These are phyloP conservation scores for Vanessa atalanta DNA, from an alignment of 1,140 invertebrate genomes.

Conservation along the genomic window DNA sequence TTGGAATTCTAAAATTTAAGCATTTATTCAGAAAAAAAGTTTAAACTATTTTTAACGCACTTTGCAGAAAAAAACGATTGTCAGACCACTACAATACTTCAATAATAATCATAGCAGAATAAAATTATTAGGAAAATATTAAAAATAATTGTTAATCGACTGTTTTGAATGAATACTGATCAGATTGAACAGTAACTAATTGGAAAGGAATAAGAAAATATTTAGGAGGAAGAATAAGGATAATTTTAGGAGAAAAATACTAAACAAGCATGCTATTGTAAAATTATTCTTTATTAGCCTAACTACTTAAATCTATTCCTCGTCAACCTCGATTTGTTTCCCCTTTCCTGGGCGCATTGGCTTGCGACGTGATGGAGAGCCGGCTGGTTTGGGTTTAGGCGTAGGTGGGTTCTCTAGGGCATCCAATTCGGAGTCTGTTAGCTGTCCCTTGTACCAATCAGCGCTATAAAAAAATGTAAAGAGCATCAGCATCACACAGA, in stretches of 20 bases:
- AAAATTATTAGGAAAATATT: too few species aligned
- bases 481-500: neutral
- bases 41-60: too few species aligned
- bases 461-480: conserved; percentile 79
- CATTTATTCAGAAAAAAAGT: too few species aligned
- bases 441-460: conserved; percentile 92
- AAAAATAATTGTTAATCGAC: too few species aligned
- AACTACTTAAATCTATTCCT: conserved; percentile 56
- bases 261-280: conserved; percentile 35
- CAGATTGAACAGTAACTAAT: too few species aligned
- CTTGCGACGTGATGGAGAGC: conserved; percentile 82
- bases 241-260: conserved; percentile 29
- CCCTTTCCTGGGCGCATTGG: conserved; percentile 67
- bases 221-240: too few species aligned
- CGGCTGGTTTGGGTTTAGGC: conserved; percentile 82
- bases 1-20: too few species aligned
- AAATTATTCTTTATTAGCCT: conserved; percentile 49
- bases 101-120: too few species aligned
- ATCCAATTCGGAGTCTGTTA: conserved; percentile 90
- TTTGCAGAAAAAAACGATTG: too few species aligned
- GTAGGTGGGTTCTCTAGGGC: conserved; percentile 88
- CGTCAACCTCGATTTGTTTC: conserved; percentile 54
- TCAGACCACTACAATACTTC: too few species aligned
- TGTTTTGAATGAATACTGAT: too few species aligned
- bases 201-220: too few species aligned